Evolutionary conservation across 2,888 invertebrate species (phyloP).

Genomic region (Habroteleia sp.): DNA sequence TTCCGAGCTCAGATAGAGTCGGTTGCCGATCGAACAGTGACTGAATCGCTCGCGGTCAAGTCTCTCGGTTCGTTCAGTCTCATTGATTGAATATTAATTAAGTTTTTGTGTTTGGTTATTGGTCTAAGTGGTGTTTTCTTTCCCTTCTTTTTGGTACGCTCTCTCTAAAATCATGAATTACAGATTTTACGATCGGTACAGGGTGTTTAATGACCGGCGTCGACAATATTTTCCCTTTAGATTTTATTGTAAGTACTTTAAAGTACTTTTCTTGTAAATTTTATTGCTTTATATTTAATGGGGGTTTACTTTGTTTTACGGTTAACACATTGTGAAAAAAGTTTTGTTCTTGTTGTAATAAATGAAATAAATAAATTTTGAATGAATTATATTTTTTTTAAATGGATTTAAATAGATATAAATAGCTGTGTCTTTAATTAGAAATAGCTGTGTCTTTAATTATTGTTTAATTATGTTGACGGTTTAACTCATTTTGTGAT

Average conservation of each 20-base stretch:
- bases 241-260: constrained; percentile 78
- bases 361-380: too few species aligned
- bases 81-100: constrained; percentile 10
- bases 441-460: too few species aligned
- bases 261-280: too few species aligned
- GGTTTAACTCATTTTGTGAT: too few species aligned
- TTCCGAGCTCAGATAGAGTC: constrained; percentile 20
- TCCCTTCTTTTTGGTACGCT: background rate
- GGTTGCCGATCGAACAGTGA: constrained; percentile 37
- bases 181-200: constrained; percentile 80
- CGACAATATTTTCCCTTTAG: constrained; percentile 75
- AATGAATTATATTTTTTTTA: too few species aligned
- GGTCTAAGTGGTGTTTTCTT: background rate
- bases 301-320: too few species aligned
- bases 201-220: constrained; percentile 78
- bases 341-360: too few species aligned
- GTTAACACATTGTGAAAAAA: too few species aligned
- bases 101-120: background rate
- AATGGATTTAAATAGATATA: too few species aligned
- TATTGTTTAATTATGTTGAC: too few species aligned
- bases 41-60: constrained; percentile 34
- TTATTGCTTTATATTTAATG: too few species aligned
- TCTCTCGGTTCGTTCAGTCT: constrained; percentile 7
- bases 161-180: constrained; percentile 73
- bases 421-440: too few species aligned